Conservation (phyloP, 2,888 invertebrate genomes). For the Hypsopygia costalis region DNA sequence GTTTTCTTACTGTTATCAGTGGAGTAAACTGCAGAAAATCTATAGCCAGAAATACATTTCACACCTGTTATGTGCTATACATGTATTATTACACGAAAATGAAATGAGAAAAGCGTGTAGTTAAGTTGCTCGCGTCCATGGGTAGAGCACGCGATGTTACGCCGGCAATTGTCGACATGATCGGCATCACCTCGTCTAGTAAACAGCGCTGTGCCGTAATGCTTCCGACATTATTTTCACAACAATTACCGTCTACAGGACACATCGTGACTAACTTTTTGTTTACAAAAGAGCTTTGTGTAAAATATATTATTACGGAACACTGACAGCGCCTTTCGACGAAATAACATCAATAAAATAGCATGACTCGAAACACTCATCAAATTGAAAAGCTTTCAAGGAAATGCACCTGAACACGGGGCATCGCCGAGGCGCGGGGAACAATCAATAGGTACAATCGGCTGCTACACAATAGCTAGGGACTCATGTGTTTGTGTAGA, state of each 20-base stretch:
- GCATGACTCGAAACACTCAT: slow-evolving; percentile 13
- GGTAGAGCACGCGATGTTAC: slow-evolving; percentile 57
- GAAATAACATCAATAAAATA: slow-evolving; percentile 5
- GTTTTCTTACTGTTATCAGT: too few relatives aligned
- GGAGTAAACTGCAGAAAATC: too few relatives aligned
- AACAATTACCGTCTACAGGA: slow-evolving; percentile 18
- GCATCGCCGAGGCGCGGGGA: slow-evolving; percentile 21
- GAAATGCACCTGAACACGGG: slow-evolving; percentile 46
- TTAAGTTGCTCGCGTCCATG: slow-evolving; percentile 23
- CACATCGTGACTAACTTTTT: background rate
- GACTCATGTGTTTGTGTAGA: slow-evolving; percentile 29
- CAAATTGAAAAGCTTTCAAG: slow-evolving; percentile 32
- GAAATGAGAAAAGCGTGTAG: slow-evolving; percentile 47
- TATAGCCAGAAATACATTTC: too few relatives aligned
- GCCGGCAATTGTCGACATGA: slow-evolving; percentile 19
- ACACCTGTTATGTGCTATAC: too few relatives aligned
- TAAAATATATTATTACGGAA: slow-evolving; percentile 1
- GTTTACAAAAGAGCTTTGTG: background rate
- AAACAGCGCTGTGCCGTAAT: slow-evolving; percentile 25
- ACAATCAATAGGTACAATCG: slow-evolving; percentile 61
- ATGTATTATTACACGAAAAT: too few relatives aligned
- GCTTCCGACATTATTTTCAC: slow-evolving; percentile 34
- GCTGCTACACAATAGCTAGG: slow-evolving; percentile 34
- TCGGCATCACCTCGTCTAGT: slow-evolving; percentile 6
- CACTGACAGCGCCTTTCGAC: slow-evolving; percentile 7